Evolutionary conservation across 1,140 invertebrate genomes (phyloP).

Genomic region (Yoshiicerus persimilis): DNA sequence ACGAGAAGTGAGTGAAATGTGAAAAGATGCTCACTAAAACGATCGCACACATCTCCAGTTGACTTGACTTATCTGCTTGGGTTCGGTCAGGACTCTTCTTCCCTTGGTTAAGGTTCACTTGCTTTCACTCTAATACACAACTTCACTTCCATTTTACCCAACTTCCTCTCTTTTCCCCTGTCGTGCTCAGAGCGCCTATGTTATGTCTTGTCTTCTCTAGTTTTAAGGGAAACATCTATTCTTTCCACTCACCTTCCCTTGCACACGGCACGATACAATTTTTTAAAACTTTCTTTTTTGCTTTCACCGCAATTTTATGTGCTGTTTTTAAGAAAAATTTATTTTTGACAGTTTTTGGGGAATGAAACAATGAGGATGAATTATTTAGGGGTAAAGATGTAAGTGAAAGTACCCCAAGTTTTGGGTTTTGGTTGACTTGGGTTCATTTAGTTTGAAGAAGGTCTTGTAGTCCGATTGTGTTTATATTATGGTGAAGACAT

Average conservation of each 20-base stretch:
- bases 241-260: no score
- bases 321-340: no score
- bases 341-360: no score
- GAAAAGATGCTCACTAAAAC: constrained; percentile 1
- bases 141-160: background rate
- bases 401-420: background rate
- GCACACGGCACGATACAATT: no score
- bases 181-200: no score
- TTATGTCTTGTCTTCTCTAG: no score
- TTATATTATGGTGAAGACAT: no score
- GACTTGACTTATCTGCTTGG: background rate
- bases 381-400: no score
- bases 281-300: no score
- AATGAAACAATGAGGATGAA: no score
- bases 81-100: background rate
- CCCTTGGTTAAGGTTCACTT: background rate
- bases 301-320: no score
- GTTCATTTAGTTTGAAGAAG: background rate
- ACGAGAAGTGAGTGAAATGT: constrained; percentile 16
- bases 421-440: background rate
- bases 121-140: background rate
- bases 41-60: background rate
- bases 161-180: background rate
- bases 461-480: background rate
- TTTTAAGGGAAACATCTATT: no score